Base-by-base conservation (phyloP, 2,797 vertebrate genomes). In the Poeciliopsis turneri region DNA sequence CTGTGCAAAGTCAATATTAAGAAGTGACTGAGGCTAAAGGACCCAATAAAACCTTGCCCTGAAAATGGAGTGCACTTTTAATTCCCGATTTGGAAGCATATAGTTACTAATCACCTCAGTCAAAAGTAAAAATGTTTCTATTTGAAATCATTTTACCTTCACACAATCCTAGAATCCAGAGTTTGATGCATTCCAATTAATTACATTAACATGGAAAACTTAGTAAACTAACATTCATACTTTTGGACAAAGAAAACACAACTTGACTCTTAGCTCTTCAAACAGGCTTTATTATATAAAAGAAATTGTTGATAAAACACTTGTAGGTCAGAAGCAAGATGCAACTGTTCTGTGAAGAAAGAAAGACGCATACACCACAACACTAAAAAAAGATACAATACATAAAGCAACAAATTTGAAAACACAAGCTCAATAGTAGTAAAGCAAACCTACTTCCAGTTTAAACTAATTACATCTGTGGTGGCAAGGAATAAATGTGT, bases 261-360 rank as follows among this genome's bases (percentile, higher is more conserved):
- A 74, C 33, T n/a, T 4, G 2, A 36, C 10, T 75, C 12, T 78
- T 61, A n/a, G n/a, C 83, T 91, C 77, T 81, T 79, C 81, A 87
- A 89, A 91, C 78, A 85, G 85, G 75, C 77, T 95, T 94, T 95
- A 95, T 93, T 96, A 92, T 92, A 95, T 92, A 95, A 94, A 95
- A 95, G 84, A 91, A 93, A 92, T 83, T 73, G 75, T 87, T 82
- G 87, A 90, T 92, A 94, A 95, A 94, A 94, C 85, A 87, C 82
- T 88, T 87, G 73, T 46, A 86, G 82, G 91, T 77, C 39, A 85
- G 75, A 86, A 85, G 80, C 83, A 84, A 86, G 87, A 88, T 53
- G 57, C 49, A 84, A 85, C 77, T 82, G 75, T 88, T 84, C 70
- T 7, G 39, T 80, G 51, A 79, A 77, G 43, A 39, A 53, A 73